Base-by-base conservation (phyloP, 2,888 invertebrate species). In the Theristus sp. region DNA sequence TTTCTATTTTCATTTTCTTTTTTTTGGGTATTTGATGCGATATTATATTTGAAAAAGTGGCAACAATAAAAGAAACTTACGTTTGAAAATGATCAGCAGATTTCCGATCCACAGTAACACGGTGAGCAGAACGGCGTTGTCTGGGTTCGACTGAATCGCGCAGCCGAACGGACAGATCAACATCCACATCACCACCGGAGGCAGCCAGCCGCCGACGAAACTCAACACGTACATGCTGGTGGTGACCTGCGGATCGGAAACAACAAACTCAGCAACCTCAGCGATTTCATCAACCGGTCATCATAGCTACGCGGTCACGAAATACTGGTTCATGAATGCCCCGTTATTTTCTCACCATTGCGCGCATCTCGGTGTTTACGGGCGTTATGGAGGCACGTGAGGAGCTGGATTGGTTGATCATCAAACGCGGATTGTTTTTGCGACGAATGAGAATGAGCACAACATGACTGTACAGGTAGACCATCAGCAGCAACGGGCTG, bases 191-290 rank as follows among this genome's bases (percentile, higher is more conserved):
- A 81, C 66, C 1, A 80, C 77, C 0, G 80, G 82, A 0, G 83
- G 83, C 70, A 81, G 75, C 81, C 81, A 82, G 1, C 82, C 82
- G 17, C 82, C 67, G 25, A 75, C 62, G 67, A 80, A 82, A 1
- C 77, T 76, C 13, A 82, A 82, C 27, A 83, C 72, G 63, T 82
- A 82, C 58, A 82, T 73, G 53, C 82, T 71, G 0, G 82, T 82
- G 1, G 82, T 83, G 65, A 79, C 75, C 56, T 82, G 76, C 10
- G 82, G 82, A 69, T 81, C 80, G 31, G 73, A 69, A 60, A 69
- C n/a, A n/a, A n/a, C n/a, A n/a, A n/a, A n/a, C n/a, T n/a, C n/a
- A n/a, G n/a, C n/a, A n/a, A n/a, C n/a, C n/a, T n/a, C n/a, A n/a
- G n/a, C n/a, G n/a, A n/a, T n/a, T n/a, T n/a, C n/a, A n/a, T n/a